phyloP scores from a whole-genome alignment of 2,113 vertebrate genomes.

The Upupa epops region DNA sequence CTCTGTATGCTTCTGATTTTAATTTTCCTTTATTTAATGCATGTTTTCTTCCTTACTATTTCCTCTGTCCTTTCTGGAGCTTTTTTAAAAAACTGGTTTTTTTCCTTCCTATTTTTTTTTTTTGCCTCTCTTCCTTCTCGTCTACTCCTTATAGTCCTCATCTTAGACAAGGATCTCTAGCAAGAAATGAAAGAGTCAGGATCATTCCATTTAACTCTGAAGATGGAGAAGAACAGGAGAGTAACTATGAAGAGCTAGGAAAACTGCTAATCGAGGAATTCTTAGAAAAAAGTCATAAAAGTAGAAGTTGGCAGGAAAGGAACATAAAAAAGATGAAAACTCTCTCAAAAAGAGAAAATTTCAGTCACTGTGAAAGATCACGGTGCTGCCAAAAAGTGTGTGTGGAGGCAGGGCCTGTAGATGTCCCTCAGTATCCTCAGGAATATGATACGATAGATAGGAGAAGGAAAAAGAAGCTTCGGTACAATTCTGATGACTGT shows the following conservation, averaged over 20 bases:
- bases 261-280: conserved; percentile 80
- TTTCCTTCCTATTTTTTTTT: conserved; percentile 46
- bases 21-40: conserved; percentile 27
- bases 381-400: conserved; percentile 39
- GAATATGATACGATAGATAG: conserved; percentile 87
- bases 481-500: conserved; percentile 59
- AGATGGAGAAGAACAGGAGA: conserved; percentile 83
- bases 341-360: conserved; percentile 34
- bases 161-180: conserved; percentile 76
- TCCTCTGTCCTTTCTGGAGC: conserved; percentile 9
- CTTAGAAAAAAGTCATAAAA: conserved; percentile 80
- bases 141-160: conserved; percentile 43
- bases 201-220: conserved; percentile 87
- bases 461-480: conserved; percentile 80
- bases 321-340: conserved; percentile 50
- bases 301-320: conserved; percentile 80
- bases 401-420: conserved; percentile 51
- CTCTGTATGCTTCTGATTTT: conserved; percentile 16
- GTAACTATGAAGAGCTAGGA: conserved; percentile 76
- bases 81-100: conserved; percentile 58
- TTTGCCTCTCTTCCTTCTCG: conserved; percentile 45
- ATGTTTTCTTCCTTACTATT: conserved; percentile 28
- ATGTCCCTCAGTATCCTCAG: conserved; percentile 79
- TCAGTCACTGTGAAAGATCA: conserved; percentile 50
- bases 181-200: conserved; percentile 84